Percentiles rank a stretch among this genome's conserved stretches.
Conservation (phyloP, 2,888 invertebrate genomes). For the Diloba caeruleocephala region DNA sequence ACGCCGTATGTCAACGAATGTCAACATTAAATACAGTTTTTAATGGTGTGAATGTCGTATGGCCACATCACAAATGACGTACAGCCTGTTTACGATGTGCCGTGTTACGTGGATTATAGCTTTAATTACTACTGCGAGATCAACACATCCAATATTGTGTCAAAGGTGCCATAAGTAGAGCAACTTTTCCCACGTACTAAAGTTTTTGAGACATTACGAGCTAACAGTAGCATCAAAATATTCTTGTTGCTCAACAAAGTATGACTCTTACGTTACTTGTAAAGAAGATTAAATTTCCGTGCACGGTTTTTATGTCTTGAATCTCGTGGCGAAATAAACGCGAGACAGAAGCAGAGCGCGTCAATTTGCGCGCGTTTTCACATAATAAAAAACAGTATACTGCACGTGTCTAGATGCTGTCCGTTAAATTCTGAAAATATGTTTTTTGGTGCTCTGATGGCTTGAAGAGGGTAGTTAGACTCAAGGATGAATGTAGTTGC, state of each 20-base stretch:
- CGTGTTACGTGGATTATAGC: slow-evolving; percentile 62
- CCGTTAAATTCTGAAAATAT: slow-evolving; percentile 59
- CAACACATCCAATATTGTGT: slow-evolving; percentile 69
- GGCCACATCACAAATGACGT: slow-evolving; percentile 58
- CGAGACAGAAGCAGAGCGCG: slow-evolving; percentile 47
- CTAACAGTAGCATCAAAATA: slow-evolving; percentile 41
- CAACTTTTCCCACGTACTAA: slow-evolving; percentile 69
- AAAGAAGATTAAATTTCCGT: slow-evolving; percentile 38
- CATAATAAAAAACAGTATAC: slow-evolving; percentile 65
- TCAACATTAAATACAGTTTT: slow-evolving; percentile 67
- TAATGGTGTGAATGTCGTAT: slow-evolving; percentile 73
- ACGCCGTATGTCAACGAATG: slow-evolving; percentile 44
- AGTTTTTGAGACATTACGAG: slow-evolving; percentile 44
- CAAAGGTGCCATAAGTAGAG: slow-evolving; percentile 72
- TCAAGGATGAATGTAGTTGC: slow-evolving; percentile 38
- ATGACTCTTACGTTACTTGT: slow-evolving; percentile 17
- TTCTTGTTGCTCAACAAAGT: slow-evolving; percentile 17
- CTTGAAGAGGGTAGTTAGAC: slow-evolving; percentile 45
- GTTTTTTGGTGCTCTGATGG: slow-evolving; percentile 35
- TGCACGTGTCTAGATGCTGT: slow-evolving; percentile 56
- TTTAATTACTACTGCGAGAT: slow-evolving; percentile 75
- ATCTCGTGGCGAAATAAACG: slow-evolving; percentile 49
- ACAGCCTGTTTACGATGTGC: slow-evolving; percentile 51
- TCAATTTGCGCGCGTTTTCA: slow-evolving; percentile 54
- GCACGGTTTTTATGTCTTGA: slow-evolving; percentile 43